Conservation (phyloP, 2,888 invertebrate genomes). For the Leptodirus hochenwartii region DNA sequence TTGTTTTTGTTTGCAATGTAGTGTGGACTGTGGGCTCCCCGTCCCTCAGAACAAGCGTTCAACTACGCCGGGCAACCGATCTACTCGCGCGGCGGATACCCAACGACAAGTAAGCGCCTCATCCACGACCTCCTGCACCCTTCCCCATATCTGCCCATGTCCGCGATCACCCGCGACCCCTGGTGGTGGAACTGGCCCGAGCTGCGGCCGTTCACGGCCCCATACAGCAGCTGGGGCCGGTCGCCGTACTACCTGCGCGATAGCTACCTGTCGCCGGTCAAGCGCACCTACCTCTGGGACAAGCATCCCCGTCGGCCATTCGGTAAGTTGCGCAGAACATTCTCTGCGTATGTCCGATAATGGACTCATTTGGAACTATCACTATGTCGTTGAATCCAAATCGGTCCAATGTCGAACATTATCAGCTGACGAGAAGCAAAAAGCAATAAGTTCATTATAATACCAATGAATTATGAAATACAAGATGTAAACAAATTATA, state of each 20-base stretch:
- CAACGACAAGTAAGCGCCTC: slow-evolving; percentile 31
- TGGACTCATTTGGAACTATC: too few species aligned
- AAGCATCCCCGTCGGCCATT: slow-evolving; percentile 80
- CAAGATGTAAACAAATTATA: too few species aligned
- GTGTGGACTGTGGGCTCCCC: slow-evolving; percentile 47
- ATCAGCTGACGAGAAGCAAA: too few species aligned
- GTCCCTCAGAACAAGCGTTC: slow-evolving; percentile 51
- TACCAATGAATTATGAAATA: too few species aligned
- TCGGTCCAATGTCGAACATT: too few species aligned
- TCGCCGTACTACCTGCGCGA: slow-evolving; percentile 66
- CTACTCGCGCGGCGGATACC: slow-evolving; percentile 44
- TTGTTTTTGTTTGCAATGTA: slow-evolving; percentile 12
- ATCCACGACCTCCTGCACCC: slow-evolving; percentile 57
- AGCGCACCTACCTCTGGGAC: slow-evolving; percentile 81
- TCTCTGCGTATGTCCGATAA: too few species aligned
- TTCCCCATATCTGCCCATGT: slow-evolving; percentile 56
- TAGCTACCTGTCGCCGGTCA: slow-evolving; percentile 80
- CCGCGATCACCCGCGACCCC: slow-evolving; percentile 69
- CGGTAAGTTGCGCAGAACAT: slow-evolving; percentile 48
- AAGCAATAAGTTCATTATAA: too few species aligned
- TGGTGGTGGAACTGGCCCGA: slow-evolving; percentile 80
- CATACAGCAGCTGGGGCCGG: slow-evolving; percentile 44
- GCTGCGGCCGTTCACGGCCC: slow-evolving; percentile 53
- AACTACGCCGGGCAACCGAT: slow-evolving; percentile 64
- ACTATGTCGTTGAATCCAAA: too few species aligned